Evolutionary conservation across 2,888 invertebrate genomes (phyloP).

Genomic region (Rhagium mordax): DNA sequence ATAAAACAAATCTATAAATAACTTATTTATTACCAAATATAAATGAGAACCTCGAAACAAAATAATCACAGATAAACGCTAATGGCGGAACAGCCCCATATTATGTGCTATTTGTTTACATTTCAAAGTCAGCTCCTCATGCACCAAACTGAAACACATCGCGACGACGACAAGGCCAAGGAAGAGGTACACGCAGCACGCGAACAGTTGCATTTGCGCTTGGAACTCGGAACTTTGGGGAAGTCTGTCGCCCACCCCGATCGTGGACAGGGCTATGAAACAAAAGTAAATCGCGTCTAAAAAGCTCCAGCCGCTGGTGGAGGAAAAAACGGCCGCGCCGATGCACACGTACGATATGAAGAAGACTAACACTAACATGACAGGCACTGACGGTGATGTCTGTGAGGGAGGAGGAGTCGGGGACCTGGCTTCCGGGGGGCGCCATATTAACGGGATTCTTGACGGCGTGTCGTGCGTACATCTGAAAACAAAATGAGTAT

Average conservation of each 20-base stretch:
- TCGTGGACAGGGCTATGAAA: constrained; percentile 87
- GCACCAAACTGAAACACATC: constrained; percentile 88
- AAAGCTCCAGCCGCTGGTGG: constrained; percentile 87
- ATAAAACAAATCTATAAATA: constrained; percentile 19
- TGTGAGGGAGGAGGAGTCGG: constrained; percentile 66
- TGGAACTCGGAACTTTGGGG: constrained; percentile 64
- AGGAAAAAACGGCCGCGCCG: constrained; percentile 84
- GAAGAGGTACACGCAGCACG: constrained; percentile 85
- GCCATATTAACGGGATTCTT: constrained; percentile 82
- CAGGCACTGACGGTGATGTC: constrained; percentile 74
- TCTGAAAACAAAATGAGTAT: constrained; percentile 54
- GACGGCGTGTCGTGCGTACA: constrained; percentile 82
- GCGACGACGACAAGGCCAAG: constrained; percentile 86
- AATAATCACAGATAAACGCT: constrained; percentile 48
- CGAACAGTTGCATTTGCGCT: constrained; percentile 82
- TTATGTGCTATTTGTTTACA: constrained; percentile 81
- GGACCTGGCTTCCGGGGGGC: constrained; percentile 66
- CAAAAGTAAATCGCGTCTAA: constrained; percentile 89
- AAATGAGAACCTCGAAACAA: constrained; percentile 34
- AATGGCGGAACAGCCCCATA: constrained; percentile 78
- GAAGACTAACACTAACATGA: constrained; percentile 76
- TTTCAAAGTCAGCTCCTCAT: constrained; percentile 84
- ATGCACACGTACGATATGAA: constrained; percentile 82
- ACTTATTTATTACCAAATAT: constrained; percentile 32
- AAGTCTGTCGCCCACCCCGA: constrained; percentile 81